phyloP scores from a whole-genome alignment of 2,888 invertebrate species.

The Drosophila rubida region DNA sequence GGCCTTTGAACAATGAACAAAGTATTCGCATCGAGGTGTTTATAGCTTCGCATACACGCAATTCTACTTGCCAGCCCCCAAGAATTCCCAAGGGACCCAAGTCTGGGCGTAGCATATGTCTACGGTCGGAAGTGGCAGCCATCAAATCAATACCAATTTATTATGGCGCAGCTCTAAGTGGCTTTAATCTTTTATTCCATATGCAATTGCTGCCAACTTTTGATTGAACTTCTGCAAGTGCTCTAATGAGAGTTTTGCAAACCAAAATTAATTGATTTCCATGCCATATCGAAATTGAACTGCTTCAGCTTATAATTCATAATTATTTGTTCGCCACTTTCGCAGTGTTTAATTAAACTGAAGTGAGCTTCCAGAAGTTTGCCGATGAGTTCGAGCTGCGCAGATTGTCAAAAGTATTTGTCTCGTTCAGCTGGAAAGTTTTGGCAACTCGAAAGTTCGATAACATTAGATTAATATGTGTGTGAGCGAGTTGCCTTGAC shows the following conservation, averaged over 20 bases:
- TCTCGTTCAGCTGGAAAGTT: background rate
- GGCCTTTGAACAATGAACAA: slow-evolving; percentile 52
- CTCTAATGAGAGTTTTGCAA: background rate
- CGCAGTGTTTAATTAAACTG: background rate
- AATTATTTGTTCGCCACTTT: background rate
- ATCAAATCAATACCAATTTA: background rate
- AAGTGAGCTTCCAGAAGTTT: background rate
- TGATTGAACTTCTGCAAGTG: background rate
- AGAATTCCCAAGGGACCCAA: slow-evolving; percentile 49
- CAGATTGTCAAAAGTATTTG: background rate
- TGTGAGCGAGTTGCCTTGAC: background rate
- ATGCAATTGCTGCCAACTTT: background rate
- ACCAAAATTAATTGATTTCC: background rate
- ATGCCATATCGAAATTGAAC: background rate
- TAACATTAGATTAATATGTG: background rate
- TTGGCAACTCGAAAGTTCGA: background rate
- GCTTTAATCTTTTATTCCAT: background rate
- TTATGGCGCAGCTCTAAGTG: background rate
- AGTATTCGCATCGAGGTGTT: slow-evolving; percentile 47
- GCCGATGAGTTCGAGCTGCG: background rate
- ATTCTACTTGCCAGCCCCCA: background rate
- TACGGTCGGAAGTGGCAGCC: background rate
- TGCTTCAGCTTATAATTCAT: background rate
- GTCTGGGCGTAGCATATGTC: background rate
- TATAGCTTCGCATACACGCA: slow-evolving; percentile 31